Evolutionary conservation across 2,797 vertebrate genomes (phyloP), one percentile per base, ranked within the genome.

Genomic region (Gobio occitaniae): DNA sequence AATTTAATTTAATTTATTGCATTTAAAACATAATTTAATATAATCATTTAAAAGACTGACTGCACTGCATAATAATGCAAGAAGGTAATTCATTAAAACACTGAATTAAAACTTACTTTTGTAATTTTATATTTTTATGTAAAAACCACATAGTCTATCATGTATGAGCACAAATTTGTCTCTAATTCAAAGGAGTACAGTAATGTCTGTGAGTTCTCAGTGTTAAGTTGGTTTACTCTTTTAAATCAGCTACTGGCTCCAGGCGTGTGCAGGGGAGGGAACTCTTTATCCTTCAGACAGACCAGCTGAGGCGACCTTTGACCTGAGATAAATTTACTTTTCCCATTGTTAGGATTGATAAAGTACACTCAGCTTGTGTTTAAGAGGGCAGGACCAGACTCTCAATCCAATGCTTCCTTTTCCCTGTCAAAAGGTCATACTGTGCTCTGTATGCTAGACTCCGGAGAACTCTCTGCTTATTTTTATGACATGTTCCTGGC

Each of bases 281-380:
- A 84, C 78, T 77, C 78, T 69, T 86, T 89, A 91, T 92, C 83
- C 80, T 50, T 78, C 56, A 80, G 47, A 48, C 84, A 80, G 68
- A 74, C 68, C 47, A 85, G 29, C 85, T 86, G 82, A 91, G 44
- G 68, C 50, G 83, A 70, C 83, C 89, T 84, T 75, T 90, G 84
- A 89, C 83, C 88, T 68, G n/a, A 0, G 86, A 78, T 93, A 92
- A 92, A 92, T 90, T 90, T 88, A 91, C 86, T 78, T 76, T 68
- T 50, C 77, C 85, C 83, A 91, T 92, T 95, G 92, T 93, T 93
- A 84, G 91, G 88, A 93, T 91, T 84, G 91, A 87, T 86, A 44
- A 6, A 84, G 85, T 86, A 84, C 90, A 80, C 74, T 89, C 44
- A 83, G 86, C 88, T 87, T 85, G 82, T 56, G 56, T 84, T 80